Percentiles rank a stretch among this genome's conserved stretches.
Evolutionary conservation across 2,797 vertebrate genomes (phyloP).

Genomic region (Rhinogobio ventralis): DNA sequence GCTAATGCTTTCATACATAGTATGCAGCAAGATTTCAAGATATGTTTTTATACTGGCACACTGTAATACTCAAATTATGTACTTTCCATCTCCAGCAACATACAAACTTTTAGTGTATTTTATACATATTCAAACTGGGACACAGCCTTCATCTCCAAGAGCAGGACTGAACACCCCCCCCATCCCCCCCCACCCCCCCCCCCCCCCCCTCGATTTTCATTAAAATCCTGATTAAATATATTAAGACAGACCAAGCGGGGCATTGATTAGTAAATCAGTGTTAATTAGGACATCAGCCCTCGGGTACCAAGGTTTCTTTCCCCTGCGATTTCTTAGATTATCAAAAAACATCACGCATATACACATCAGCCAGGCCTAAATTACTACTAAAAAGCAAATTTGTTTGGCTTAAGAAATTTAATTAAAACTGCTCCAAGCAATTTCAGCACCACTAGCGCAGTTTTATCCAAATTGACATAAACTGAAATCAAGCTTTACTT

Average conservation of each 20-base stretch:
- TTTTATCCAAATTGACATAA: neutral
- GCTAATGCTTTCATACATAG: neutral
- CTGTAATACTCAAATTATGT: neutral
- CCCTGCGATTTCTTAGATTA: neutral
- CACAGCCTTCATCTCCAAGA: neutral
- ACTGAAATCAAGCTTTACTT: neutral
- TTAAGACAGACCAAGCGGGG: neutral
- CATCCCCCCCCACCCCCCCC: no score
- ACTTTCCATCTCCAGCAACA: neutral
- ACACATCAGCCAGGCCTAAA: neutral
- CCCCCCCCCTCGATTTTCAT: no score
- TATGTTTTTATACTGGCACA: neutral
- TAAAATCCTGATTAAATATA: neutral
- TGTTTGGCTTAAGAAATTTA: neutral
- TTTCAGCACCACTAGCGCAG: neutral
- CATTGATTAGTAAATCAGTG: slow-evolving; percentile 7
- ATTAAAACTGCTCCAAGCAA: neutral
- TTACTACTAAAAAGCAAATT: neutral
- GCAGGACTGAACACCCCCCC: neutral
- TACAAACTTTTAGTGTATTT: neutral
- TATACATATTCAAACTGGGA: neutral
- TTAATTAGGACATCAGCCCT: neutral
- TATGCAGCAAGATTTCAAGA: neutral
- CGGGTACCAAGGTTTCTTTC: neutral
- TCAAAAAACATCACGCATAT: neutral